Evolutionary conservation across 2,113 vertebrate species (phyloP).

Genomic region (Plectropomus leopardus): DNA sequence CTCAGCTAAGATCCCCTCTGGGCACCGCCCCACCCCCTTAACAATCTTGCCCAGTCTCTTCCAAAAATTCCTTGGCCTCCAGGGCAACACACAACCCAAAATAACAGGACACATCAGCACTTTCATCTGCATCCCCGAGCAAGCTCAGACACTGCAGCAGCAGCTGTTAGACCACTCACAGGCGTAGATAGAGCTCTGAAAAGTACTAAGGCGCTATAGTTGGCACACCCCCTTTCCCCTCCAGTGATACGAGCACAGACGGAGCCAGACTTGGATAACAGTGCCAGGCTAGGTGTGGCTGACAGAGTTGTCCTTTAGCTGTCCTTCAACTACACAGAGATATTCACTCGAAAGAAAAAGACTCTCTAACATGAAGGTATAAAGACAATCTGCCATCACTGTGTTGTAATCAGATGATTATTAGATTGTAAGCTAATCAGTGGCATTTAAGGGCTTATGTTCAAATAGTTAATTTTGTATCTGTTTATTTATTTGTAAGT

Average conservation of each 20-base stretch:
- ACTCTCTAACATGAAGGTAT: not conserved
- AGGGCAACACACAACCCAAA: constrained; percentile 72
- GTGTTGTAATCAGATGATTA: not conserved
- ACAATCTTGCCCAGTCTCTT: constrained; percentile 62
- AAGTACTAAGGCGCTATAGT: constrained; percentile 67
- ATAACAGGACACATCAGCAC: constrained; percentile 83
- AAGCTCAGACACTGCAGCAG: constrained; percentile 81
- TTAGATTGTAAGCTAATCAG: constrained; percentile 5
- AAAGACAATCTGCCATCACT: not conserved
- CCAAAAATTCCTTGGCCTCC: constrained; percentile 57
- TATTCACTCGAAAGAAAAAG: not conserved
- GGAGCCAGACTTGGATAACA: constrained; percentile 76
- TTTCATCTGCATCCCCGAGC: constrained; percentile 81
- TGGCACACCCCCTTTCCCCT: constrained; percentile 68
- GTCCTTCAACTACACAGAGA: constrained; percentile 67
- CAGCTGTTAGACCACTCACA: constrained; percentile 75
- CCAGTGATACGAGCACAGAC: constrained; percentile 76
- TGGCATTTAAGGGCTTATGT: not conserved
- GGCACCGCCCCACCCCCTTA: constrained; percentile 36
- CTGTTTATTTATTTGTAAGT: constrained; percentile 11
- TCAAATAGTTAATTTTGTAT: not conserved
- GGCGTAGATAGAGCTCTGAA: constrained; percentile 68
- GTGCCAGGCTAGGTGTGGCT: constrained; percentile 75
- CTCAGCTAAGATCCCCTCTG: constrained; percentile 60
- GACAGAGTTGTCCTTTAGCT: constrained; percentile 70